Evolutionary conservation across 2,113 vertebrate genomes (phyloP), one percentile per base, ranked within the genome.

Genomic region (Fulica atra): DNA sequence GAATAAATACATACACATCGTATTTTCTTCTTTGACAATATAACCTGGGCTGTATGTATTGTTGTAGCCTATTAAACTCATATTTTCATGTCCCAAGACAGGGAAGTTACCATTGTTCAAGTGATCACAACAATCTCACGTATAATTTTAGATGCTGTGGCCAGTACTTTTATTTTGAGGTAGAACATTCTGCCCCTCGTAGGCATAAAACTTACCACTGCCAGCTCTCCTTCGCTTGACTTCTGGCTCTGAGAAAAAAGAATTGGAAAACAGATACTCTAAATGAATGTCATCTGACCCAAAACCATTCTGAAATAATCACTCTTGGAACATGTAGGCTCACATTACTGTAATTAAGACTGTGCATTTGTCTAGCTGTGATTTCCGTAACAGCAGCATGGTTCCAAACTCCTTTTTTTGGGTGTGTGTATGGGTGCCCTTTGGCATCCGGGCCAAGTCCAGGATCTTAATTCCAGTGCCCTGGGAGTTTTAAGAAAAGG

Each of bases 141-240:
- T 35, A 65, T 87, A 94, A 94, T 96, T 96, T 87, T 85, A 88
- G 54, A 28, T 64, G 29, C 21, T 88, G 69, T 71, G 76, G 88
- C 29, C 77, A 77, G 28, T 29, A 48, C 56, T 92, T 91, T 94
- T 97, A 96, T 97, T 97, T 97, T 95, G 63, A 79, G 66, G 21
- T 81, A 46, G 95, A 81, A 93, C 76, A 94, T 11, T 84, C 36
- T 94, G 70, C 66, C 51, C 84, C 63, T 95, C 0, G 0, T 33
- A 78, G 83, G 50, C 42, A n/a, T 60, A 77, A 92, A 85, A 60
- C 28, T 54, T 64, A 44, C 8, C 48, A 31, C 84, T 93, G 59
- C 63, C 65, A 76, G 31, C 29, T 60, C 46, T 90, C 48, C 42
- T 91, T 89, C 2, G 7, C 36, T 77, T 72, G 40, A 72, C 60